phyloP scores from a whole-genome alignment of 2,113 vertebrate genomes.

The Emberiza fucata region DNA sequence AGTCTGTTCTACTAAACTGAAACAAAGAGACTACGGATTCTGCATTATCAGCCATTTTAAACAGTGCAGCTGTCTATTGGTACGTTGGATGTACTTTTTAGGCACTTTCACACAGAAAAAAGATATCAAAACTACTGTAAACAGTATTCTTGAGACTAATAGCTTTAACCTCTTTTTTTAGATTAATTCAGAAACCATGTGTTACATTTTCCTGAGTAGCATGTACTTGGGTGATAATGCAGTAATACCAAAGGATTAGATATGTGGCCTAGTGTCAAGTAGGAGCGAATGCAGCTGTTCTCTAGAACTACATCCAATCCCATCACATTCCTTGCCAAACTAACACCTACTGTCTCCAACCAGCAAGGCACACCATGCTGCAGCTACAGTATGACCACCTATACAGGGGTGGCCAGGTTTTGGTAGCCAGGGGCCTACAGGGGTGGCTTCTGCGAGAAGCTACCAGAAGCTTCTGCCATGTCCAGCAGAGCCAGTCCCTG shows the following conservation, averaged over 20 bases:
- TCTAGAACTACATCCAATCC: neutral
- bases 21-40: neutral
- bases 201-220: neutral
- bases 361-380: neutral
- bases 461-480: neutral
- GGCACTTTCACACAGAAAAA: neutral
- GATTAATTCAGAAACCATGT: neutral
- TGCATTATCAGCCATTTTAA: neutral
- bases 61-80: neutral
- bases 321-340: neutral
- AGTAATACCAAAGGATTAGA: constrained; percentile 16
- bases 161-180: neutral
- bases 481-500: neutral
- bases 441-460: neutral
- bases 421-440: neutral
- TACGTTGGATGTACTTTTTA: neutral
- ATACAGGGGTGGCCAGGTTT: neutral
- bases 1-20: neutral
- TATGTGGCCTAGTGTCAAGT: neutral
- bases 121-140: neutral
- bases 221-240: neutral
- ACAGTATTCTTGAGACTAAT: neutral
- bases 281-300: constrained; percentile 11
- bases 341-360: neutral
- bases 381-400: neutral